Evolutionary conservation across 2,888 invertebrate species (phyloP), one percentile per base, ranked within the genome.

Genomic region (Lasiommata megera): DNA sequence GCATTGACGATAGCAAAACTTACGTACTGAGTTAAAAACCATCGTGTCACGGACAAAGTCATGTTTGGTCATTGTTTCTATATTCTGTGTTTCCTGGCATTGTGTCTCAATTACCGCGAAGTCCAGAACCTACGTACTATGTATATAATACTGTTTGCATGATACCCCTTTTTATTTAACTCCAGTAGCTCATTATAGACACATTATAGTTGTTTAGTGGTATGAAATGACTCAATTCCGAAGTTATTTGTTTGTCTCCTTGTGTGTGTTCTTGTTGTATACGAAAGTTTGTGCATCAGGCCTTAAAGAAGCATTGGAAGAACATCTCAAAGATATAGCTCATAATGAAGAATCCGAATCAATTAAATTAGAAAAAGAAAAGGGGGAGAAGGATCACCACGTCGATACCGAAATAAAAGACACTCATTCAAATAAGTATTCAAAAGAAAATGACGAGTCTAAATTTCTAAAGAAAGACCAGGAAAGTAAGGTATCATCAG

Each of bases 401-500:
- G 78, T 87, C 54, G 87, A 89, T 62, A 90, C 74, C 48, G 75
- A 82, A 65, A 62, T 88, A 3, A 82, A 81, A 48, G 90, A 91
- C 57, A 84, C 73, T 50, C 88, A 89, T 65, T 84, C 84, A 64
- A 86, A 87, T 61, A 86, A 91, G 62, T 82, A 77, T 56, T 80
- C 86, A 1, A 90, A 91, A 76, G 87, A 84, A 16, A 86, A 75
- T 52, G 90, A 92, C 40, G 85, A 84, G 66, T 84, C 82, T 2
- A 89, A 88, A 64, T 92, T 87, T 72, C 68, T 84, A 46, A 91
- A 91, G 41, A 87, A 90, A 58, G 92, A 92, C 57, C 82, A 83
- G 3, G 86, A 88, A 58, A 74, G 76, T 14, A 92, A 91, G 73
- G 79, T 86, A 1, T 75, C 80, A 28, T 80, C 87, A 14, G 91